Conservation (phyloP, 2,888 invertebrate species). For the Perizoma affinitatum region DNA sequence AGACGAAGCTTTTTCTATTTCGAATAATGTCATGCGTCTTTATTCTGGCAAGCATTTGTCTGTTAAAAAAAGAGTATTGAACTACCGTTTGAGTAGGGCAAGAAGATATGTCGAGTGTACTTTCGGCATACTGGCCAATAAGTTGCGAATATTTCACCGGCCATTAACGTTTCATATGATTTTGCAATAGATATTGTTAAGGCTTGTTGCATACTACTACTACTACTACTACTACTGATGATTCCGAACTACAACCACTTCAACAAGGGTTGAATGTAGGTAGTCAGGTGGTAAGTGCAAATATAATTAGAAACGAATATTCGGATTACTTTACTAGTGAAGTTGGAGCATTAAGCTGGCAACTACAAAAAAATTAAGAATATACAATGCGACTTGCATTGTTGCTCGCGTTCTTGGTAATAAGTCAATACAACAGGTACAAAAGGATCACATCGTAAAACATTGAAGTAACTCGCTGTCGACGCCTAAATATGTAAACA, state of each 20-base stretch:
- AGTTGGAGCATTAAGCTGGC: conserved; percentile 39
- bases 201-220: conserved; percentile 26
- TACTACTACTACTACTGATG: conserved; percentile 37
- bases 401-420: conserved; percentile 36
- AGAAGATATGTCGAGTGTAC: conserved; percentile 31
- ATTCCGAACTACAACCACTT: conserved; percentile 36
- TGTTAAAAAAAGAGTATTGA: conserved; percentile 14
- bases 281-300: conserved; percentile 37
- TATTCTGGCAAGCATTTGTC: conserved; percentile 28
- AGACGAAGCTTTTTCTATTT: conserved; percentile 30
- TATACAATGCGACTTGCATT: conserved; percentile 35
- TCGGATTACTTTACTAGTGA: conserved; percentile 41
- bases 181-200: conserved; percentile 24
- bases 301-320: conserved; percentile 41
- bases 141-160: conserved; percentile 30
- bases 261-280: conserved; percentile 35
- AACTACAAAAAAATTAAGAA: conserved; percentile 40
- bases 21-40: conserved; percentile 25
- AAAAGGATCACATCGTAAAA: conserved; percentile 36
- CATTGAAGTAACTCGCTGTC: conserved; percentile 32
- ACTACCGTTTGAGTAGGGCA: conserved; percentile 18
- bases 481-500: conserved; percentile 33
- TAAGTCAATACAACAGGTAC: conserved; percentile 37
- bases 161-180: conserved; percentile 22
- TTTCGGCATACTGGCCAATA: conserved; percentile 33